phyloP scores from a whole-genome alignment of 2,888 invertebrate genomes.

The Molorchus minor region DNA sequence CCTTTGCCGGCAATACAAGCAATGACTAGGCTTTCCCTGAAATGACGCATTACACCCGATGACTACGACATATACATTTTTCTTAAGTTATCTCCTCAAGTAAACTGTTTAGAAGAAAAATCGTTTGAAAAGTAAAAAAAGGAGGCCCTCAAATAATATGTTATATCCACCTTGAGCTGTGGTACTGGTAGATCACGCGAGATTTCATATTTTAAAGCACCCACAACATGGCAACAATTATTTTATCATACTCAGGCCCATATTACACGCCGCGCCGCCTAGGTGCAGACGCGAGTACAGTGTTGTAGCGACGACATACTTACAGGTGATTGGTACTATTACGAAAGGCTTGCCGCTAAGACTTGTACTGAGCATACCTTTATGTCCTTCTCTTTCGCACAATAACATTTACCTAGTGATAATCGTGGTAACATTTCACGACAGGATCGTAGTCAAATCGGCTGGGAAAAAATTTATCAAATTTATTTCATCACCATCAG shows the following conservation, averaged over 20 bases:
- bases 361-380: conserved; percentile 16
- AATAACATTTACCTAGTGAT: neutral
- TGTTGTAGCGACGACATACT: conserved; percentile 17
- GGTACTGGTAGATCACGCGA: too few relatives aligned
- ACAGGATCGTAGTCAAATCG: neutral
- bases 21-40: too few relatives aligned
- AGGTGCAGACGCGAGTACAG: conserved; percentile 4
- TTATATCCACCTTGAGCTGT: too few relatives aligned
- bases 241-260: conserved; percentile 8
- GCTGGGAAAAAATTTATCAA: too few relatives aligned
- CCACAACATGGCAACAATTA: too few relatives aligned
- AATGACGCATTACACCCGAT: too few relatives aligned
- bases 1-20: too few relatives aligned
- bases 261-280: neutral
- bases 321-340: conserved; percentile 28
- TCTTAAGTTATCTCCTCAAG: too few relatives aligned
- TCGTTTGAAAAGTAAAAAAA: neutral
- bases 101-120: neutral
- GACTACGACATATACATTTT: too few relatives aligned
- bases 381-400: conserved; percentile 19
- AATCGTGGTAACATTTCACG: conserved; percentile 14
- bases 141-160: neutral
- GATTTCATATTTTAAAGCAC: too few relatives aligned
- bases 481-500: too few relatives aligned
- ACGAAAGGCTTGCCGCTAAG: conserved; percentile 21